Conservation (phyloP, 2,888 invertebrate species). For the Lithophane socia region DNA sequence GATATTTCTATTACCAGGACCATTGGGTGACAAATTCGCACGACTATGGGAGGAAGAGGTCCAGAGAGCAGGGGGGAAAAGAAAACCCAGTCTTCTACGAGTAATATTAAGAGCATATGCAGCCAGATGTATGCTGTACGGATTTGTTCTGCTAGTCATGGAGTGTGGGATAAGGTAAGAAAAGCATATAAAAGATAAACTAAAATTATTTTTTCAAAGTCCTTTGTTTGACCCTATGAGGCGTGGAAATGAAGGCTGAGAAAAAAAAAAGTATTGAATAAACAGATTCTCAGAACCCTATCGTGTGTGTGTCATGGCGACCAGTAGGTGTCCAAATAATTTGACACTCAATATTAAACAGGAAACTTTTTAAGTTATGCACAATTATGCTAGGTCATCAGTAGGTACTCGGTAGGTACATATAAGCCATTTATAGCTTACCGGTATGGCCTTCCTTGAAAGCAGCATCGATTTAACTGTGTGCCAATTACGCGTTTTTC, state of each 20-base stretch:
- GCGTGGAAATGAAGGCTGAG: no score
- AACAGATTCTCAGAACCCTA: background rate
- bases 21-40: slow-evolving; percentile 88
- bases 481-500: slow-evolving; percentile 13
- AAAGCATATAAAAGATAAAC: slow-evolving; percentile 61
- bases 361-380: background rate
- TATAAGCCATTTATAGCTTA: slow-evolving; percentile 24
- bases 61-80: slow-evolving; percentile 80
- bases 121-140: slow-evolving; percentile 89
- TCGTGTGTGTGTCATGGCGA: background rate
- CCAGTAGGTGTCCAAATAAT: background rate
- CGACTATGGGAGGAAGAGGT: slow-evolving; percentile 89
- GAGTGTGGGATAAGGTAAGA: slow-evolving; percentile 91
- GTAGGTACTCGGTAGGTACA: background rate
- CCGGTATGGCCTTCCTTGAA: slow-evolving; percentile 39
- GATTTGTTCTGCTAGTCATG: slow-evolving; percentile 90
- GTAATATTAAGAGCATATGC: slow-evolving; percentile 92
- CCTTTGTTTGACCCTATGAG: background rate
- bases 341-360: background rate
- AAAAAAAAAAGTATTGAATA: no score
- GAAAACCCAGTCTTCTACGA: slow-evolving; percentile 89
- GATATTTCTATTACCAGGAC: slow-evolving; percentile 72
- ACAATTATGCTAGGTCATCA: slow-evolving; percentile 23
- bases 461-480: slow-evolving; percentile 42
- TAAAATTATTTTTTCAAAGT: background rate